phyloP scores from a whole-genome alignment of 2,113 vertebrate genomes.

The Nanger granti region DNA sequence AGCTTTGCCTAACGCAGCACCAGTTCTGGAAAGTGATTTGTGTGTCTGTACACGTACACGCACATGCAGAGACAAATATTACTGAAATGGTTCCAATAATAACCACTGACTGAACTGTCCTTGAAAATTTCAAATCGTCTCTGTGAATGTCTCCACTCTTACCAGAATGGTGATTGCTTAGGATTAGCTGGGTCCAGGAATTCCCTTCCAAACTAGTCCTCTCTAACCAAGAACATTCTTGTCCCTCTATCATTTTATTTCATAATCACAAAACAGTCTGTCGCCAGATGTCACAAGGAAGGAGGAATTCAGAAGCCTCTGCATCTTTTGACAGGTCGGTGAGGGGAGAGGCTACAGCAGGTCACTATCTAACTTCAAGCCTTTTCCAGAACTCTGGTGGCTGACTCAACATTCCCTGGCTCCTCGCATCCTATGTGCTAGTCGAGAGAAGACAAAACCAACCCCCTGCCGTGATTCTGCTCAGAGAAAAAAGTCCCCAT shows the following conservation, averaged over 20 bases:
- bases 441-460: not conserved
- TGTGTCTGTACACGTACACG: not conserved
- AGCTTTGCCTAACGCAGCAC: not conserved
- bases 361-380: not conserved
- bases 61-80: not conserved
- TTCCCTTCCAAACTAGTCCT: not conserved
- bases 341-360: not conserved
- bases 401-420: not conserved
- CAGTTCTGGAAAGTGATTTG: not conserved
- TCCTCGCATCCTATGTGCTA: not conserved
- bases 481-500: not conserved
- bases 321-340: not conserved
- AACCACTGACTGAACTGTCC: not conserved
- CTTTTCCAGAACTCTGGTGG: not conserved
- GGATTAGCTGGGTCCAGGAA: not conserved
- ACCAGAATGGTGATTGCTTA: not conserved
- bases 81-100: not conserved
- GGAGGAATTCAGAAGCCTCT: not conserved
- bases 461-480: not conserved
- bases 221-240: not conserved
- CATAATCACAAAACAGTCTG: not conserved
- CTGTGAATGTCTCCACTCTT: not conserved
- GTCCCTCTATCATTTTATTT: not conserved
- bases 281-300: not conserved
- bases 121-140: not conserved